Percentiles rank a stretch among this genome's conserved stretches.
Conservation (phyloP, 64 coral and sea anemone species). For the Pachyseris speciosa region DNA sequence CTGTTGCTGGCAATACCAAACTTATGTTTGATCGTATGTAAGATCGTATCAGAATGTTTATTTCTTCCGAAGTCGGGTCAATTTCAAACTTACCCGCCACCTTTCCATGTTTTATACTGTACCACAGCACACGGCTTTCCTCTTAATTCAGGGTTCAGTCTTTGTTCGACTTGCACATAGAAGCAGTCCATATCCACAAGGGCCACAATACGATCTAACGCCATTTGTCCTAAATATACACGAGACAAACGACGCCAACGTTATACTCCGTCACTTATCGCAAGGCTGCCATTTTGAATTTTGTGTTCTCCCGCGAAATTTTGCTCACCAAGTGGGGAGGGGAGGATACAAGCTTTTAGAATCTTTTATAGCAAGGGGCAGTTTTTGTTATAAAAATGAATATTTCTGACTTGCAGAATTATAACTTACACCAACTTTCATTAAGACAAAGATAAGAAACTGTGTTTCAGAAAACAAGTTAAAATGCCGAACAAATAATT, state of each 20-base stretch:
- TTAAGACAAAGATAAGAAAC: background rate
- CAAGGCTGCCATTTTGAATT: constrained; percentile 19
- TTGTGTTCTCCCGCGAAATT: constrained; percentile 13
- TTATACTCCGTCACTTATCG: background rate
- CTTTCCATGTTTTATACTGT: constrained; percentile 97
- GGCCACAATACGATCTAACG: constrained; percentile 81
- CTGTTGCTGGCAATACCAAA: no score
- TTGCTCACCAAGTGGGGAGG: background rate
- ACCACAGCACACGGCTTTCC: constrained; percentile 98
- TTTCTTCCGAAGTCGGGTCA: background rate
- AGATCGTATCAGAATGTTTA: no score
- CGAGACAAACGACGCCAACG: background rate
- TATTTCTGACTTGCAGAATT: background rate
- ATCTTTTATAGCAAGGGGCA: background rate
- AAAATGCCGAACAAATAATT: background rate
- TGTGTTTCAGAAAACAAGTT: no score
- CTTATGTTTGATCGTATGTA: no score
- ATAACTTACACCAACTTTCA: no score
- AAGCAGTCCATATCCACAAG: constrained; percentile 98
- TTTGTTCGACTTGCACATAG: constrained; percentile 98
- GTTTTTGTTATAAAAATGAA: background rate
- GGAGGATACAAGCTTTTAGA: background rate
- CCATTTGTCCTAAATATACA: constrained; percentile 6
- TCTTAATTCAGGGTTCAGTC: constrained; percentile 70
- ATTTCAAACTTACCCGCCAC: constrained; percentile 77